A percentile compares a stretch with the other conserved stretches of the same genome.
These are phyloP conservation scores for Kryphioiulus occultus DNA, from an alignment of 2,888 invertebrate genomes.

Conservation along the genomic window DNA sequence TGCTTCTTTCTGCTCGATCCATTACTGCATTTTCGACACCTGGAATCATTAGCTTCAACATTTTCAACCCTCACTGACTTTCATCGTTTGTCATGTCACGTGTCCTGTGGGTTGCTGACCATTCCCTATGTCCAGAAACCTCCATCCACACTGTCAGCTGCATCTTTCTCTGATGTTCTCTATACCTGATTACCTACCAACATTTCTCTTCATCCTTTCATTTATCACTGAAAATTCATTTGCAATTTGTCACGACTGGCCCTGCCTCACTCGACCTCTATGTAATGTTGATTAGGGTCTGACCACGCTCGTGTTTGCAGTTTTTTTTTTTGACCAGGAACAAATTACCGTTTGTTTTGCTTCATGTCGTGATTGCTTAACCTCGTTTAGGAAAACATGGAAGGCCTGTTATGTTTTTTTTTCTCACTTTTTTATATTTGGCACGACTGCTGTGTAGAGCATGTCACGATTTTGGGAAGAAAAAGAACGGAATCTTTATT, in stretches of 20 bases:
- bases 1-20: neutral
- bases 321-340: neutral
- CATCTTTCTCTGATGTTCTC: neutral
- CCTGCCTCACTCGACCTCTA: neutral
- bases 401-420: neutral
- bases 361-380: neutral
- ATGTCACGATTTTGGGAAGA: neutral
- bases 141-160: neutral
- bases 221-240: neutral
- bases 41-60: neutral
- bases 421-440: neutral
- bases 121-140: neutral
- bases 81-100: neutral
- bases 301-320: neutral
- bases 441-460: neutral
- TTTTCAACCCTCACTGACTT: neutral
- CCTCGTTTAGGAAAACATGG: neutral
- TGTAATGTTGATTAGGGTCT: neutral
- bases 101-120: slow-evolving; percentile 7
- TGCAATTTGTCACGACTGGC: neutral
- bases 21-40: neutral
- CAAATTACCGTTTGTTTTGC: neutral
- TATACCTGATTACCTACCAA: neutral
- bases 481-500: neutral
- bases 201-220: neutral